Conservation (phyloP, 2,888 invertebrate species). For the Microctonus hyperodae region DNA sequence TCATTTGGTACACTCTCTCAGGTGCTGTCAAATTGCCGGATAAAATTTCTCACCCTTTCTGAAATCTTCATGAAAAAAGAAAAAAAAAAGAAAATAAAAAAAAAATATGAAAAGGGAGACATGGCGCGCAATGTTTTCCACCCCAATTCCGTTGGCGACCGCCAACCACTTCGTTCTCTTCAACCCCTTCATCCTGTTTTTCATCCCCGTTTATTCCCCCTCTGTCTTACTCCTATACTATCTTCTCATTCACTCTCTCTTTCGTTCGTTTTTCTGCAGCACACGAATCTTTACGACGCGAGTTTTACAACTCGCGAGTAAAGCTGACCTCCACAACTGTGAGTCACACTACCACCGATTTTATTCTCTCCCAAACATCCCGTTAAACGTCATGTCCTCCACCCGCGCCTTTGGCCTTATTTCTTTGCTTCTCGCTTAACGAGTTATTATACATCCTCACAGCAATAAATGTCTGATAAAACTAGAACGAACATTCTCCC, state of each 20-base stretch:
- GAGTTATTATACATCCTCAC: slow-evolving; percentile 34
- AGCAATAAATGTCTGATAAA: slow-evolving; percentile 35
- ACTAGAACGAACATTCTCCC: neutral
- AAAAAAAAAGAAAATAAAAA: slow-evolving; percentile 21
- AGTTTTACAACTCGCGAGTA: slow-evolving; percentile 18
- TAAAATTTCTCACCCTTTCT: slow-evolving; percentile 33
- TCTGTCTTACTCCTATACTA: neutral
- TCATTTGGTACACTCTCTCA: slow-evolving; percentile 24
- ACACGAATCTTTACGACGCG: neutral
- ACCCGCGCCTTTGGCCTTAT: neutral
- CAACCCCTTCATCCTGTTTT: neutral
- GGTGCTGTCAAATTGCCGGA: slow-evolving; percentile 37
- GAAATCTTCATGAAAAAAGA: slow-evolving; percentile 5
- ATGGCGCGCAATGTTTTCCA: slow-evolving; percentile 29
- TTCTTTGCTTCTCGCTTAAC: slow-evolving; percentile 9
- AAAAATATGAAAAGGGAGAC: slow-evolving; percentile 22
- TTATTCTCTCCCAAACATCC: neutral
- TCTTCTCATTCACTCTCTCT: neutral
- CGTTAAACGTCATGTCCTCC: neutral
- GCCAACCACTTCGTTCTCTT: slow-evolving; percentile 11
- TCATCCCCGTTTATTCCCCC: neutral
- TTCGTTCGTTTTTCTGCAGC: slow-evolving; percentile 1
- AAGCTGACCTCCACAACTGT: slow-evolving; percentile 30
- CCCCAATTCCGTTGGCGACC: slow-evolving; percentile 35
- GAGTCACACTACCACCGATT: slow-evolving; percentile 14